Percentiles rank a stretch among this genome's conserved stretches.
Evolutionary conservation across 2,113 vertebrate species (phyloP).

Genomic region (Pavo muticus): DNA sequence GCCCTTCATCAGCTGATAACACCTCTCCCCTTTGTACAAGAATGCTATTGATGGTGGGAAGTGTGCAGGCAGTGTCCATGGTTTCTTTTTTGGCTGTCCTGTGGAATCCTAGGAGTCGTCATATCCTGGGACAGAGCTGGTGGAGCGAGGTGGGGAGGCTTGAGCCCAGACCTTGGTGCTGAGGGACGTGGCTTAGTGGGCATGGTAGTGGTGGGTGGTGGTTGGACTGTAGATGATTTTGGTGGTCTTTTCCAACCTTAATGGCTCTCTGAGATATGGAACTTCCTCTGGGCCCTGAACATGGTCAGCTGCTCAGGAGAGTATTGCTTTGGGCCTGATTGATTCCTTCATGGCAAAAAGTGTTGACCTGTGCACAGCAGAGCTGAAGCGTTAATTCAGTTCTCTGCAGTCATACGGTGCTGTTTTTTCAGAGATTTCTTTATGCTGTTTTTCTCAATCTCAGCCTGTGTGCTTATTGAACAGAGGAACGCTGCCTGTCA

Average conservation of each 20-base stretch:
- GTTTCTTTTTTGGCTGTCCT: background rate
- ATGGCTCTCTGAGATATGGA: background rate
- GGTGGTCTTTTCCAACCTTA: no score
- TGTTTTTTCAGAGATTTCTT: background rate
- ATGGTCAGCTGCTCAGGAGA: background rate
- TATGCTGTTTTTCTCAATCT: background rate
- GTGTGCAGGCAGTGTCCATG: background rate
- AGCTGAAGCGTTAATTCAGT: background rate
- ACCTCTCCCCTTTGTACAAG: background rate
- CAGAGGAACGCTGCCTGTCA: background rate
- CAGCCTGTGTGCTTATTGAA: background rate
- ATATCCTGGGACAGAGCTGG: background rate
- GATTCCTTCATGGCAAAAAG: background rate
- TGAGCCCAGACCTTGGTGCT: background rate
- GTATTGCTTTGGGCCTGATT: background rate
- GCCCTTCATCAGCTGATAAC: background rate
- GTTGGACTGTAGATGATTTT: no score
- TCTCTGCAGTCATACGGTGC: background rate
- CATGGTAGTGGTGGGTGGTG: no score
- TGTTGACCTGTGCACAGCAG: background rate
- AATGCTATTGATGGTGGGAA: accelerated
- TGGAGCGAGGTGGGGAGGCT: background rate
- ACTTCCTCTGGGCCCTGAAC: background rate
- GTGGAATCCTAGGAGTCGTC: background rate
- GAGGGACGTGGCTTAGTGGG: no score